Conservation (phyloP, 2,797 vertebrate species). For the Decapterus maruadsi region DNA sequence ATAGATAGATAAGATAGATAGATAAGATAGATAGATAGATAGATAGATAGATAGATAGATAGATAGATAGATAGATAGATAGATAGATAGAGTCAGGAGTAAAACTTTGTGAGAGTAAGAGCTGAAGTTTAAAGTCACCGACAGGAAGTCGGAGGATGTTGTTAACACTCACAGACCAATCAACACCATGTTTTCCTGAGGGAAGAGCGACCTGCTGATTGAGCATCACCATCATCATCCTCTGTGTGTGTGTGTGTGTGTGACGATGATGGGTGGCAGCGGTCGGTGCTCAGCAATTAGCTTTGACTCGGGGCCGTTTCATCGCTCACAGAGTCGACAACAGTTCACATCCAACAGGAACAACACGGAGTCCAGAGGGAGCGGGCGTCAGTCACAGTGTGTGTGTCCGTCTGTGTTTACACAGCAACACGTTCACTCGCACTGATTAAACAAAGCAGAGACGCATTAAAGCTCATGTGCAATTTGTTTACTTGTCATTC, state of each 20-base stretch:
- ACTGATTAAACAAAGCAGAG: not conserved
- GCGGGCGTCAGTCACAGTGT: slow-evolving; percentile 3
- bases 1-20: too few relatives aligned
- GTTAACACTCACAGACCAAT: slow-evolving; percentile 33
- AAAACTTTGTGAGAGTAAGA: not conserved
- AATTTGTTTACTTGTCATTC: not conserved
- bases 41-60: too few relatives aligned
- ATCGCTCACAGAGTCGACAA: slow-evolving; percentile 4
- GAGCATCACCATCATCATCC: slow-evolving; percentile 13
- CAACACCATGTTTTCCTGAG: slow-evolving; percentile 48
- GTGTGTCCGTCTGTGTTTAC: fast-evolving
- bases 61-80: too few relatives aligned
- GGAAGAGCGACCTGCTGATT: slow-evolving; percentile 42
- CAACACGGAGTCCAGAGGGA: slow-evolving; percentile 12
- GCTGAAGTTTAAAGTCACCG: not conserved
- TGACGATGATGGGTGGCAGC: not conserved
- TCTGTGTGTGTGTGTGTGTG: not conserved
- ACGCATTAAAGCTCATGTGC: not conserved
- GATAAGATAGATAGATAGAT: too few relatives aligned
- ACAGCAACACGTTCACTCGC: not conserved
- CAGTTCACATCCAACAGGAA: slow-evolving; percentile 20
- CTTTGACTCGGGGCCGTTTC: slow-evolving; percentile 40
- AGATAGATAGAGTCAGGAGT: not conserved
- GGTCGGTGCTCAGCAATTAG: slow-evolving; percentile 54
- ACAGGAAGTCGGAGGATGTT: not conserved